Evolutionary conservation across 2,888 invertebrate species (phyloP).

Genomic region (Stenodema calcarata): DNA sequence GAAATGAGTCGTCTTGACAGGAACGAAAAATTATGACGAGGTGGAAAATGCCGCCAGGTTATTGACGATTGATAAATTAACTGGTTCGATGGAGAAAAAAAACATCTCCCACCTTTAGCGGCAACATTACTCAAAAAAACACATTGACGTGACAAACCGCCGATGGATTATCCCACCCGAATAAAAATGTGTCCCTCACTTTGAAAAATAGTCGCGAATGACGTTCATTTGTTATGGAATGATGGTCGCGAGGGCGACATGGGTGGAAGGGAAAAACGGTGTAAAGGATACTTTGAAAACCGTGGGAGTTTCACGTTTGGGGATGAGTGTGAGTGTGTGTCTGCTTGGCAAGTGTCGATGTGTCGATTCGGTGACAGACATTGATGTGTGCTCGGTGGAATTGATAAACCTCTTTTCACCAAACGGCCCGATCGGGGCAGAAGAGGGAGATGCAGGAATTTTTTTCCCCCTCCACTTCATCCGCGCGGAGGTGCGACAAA

Average conservation of each 20-base stretch:
- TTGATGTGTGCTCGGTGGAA: neutral
- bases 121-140: neutral
- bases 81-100: neutral
- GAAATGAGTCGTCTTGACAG: neutral
- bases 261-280: neutral
- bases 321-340: neutral
- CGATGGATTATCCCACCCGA: neutral
- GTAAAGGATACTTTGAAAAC: neutral
- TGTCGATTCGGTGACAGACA: neutral
- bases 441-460: neutral
- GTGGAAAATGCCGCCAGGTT: neutral
- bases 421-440: neutral
- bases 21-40: neutral
- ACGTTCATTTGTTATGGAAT: neutral
- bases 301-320: neutral
- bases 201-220: neutral
- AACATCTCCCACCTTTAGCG: neutral
- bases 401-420: neutral
- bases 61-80: neutral
- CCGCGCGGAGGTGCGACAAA: neutral
- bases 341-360: neutral
- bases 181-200: neutral
- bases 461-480: neutral
- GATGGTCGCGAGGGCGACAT: neutral
- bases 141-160: neutral